Base-by-base conservation (phyloP, 2,888 invertebrate genomes). In the Aleiodes leptofemur region DNA sequence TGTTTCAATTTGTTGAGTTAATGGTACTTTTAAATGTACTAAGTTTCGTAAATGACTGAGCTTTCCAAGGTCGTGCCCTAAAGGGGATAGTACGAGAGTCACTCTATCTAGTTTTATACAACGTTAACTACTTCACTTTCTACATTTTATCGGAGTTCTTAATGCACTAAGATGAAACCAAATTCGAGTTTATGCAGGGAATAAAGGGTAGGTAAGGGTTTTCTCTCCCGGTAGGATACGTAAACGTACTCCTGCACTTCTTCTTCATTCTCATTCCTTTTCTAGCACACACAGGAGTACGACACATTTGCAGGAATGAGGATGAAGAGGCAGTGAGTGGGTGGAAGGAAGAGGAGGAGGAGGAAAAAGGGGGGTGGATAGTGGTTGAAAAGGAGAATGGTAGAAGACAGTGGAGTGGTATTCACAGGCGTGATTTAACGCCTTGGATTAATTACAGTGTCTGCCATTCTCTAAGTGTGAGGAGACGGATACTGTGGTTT, bases 381-480 rank as follows among this genome's bases (percentile, higher is more conserved):
- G 7, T 23, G 14, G 64, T 43, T 64, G 64, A 64, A 64, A 64
- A 64, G 64, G 64, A 64, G 64, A 64, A 64, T n/a, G 64, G 16
- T 48, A 11, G 64, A 64, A 43, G 48, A 64, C 64, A 43, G 43
- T 78, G 75, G 78, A 79, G 78, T 76, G 77, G 82, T 80, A 86
- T 86, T 84, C 84, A 83, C 82, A 79, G 84, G 79, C 85, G 85
- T 86, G 85, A 86, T 86, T 87, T 85, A 87, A 86, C 86, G 85
- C 83, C 84, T 85, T 78, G 85, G 85, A 87, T 87, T 88, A 87
- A 88, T 88, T 87, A 85, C 83, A 84, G 84, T 82, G 84, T 79
- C 83, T 69, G 77, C 79, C 69, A 53, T 78, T 80, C 76, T 69
- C 77, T 73, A 79, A 74, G 80, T 79, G 79, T 76, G 77, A 61